Evolutionary conservation across 2,797 vertebrate genomes (phyloP), one percentile per base, ranked within the genome.

Genomic region (Acrossocheilus wenchowensis): DNA sequence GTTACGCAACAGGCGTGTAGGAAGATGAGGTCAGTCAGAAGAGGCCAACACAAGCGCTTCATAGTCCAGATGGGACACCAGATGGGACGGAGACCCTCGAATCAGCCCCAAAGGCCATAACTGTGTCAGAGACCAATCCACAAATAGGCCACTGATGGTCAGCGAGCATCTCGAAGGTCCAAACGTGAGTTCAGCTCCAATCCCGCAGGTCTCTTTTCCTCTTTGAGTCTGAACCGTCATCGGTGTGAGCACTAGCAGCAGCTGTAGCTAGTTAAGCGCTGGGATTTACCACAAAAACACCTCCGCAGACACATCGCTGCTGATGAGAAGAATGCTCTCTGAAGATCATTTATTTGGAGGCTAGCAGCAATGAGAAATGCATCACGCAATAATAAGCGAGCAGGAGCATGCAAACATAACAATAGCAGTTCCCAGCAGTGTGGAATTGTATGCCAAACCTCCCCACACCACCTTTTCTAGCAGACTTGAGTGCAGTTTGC

Each of bases 1-100:
- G 86, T 92, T 88, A 92, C 78, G 85, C 92, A 91, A 88, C 79
- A 88, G 85, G 52, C 39, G 19, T 60, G 39, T 66, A 73, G n/a
- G 81, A 83, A 83, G 69, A 69, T 34, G 52, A 77, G 60, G 23
- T 39, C 57, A 82, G 80, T 60, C 36, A 87, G 68, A 57, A 83
- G 45, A 66, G 64, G 64, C 64, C 30, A 34, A 21, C 68, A 30
- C 43, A 66, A 89, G 64, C 86, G 45, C 82, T 57, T 84, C 54
- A 86, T 12, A 68, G 78, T 7, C 36, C 43, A 50, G 54, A 79
- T 41, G 39, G 39, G 39, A 30, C 43, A 34, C 17, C 78, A 81
- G 60, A 80, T 66, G 78, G 78, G 26, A 81, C 48, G 10, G 43
- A 54, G 66, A 54, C 4, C 23, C 78, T 64, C 8, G 41, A 43